phyloP scores from a whole-genome alignment of 2,797 vertebrate genomes.

The Mionectes olivaceus region DNA sequence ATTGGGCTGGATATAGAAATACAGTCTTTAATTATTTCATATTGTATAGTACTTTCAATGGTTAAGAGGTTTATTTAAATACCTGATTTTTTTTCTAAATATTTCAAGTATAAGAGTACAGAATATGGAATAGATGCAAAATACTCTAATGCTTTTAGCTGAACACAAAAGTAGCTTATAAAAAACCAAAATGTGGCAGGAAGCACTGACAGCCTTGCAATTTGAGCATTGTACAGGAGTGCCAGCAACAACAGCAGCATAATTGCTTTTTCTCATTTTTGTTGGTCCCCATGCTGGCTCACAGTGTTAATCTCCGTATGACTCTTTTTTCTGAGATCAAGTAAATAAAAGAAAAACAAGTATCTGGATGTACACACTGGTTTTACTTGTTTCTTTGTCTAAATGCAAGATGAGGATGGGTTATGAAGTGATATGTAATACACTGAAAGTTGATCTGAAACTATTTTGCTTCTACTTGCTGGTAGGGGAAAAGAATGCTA shows the following conservation, averaged over 20 bases:
- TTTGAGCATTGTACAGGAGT: constrained; percentile 26
- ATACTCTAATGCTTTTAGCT: constrained; percentile 4
- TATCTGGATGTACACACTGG: background rate
- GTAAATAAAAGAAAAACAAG: constrained; percentile 36
- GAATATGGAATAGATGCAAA: constrained; percentile 16
- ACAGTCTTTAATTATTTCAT: background rate
- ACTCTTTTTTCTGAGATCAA: constrained; percentile 30
- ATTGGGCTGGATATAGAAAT: background rate
- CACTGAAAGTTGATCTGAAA: background rate
- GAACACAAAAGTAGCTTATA: constrained; percentile 24
- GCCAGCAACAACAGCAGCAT: constrained; percentile 31
- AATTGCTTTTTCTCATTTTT: constrained; percentile 49
- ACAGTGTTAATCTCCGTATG: background rate
- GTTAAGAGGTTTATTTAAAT: background rate
- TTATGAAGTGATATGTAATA: background rate
- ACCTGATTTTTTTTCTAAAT: background rate
- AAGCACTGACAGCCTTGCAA: constrained; percentile 46
- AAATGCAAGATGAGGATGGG: background rate
- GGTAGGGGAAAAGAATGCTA: background rate
- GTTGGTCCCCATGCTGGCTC: constrained; percentile 7
- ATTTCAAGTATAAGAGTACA: background rate
- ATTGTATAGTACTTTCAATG: background rate
- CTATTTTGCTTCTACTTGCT: background rate
- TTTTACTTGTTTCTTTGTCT: constrained; percentile 25
- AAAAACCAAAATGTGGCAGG: background rate